These are phyloP conservation scores for Proisotoma minuta DNA, from an alignment of 2,888 invertebrate genomes.

Conservation along the genomic window DNA sequence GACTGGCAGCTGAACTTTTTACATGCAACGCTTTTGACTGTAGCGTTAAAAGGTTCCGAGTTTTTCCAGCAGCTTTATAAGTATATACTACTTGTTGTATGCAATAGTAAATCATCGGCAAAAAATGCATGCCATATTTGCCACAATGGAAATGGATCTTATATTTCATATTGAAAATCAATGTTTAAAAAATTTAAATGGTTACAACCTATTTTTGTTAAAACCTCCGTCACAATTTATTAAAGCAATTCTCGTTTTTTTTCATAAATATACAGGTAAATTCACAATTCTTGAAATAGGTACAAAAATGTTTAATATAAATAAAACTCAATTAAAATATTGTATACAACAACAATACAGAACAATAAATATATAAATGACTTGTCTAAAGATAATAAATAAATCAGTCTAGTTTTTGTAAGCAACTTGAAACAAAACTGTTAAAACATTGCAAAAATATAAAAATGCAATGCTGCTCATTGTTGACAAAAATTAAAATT, in stretches of 20 bases:
- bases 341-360: background rate
- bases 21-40: too few species aligned
- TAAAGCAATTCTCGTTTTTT: background rate
- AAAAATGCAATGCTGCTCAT: background rate
- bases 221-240: background rate
- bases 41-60: too few species aligned
- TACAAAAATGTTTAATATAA: conserved; percentile 1
- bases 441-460: background rate
- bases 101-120: too few species aligned
- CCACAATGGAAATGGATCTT: too few species aligned
- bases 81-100: too few species aligned
- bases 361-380: background rate
- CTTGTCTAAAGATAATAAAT: background rate
- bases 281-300: conserved; percentile 2
- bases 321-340: background rate
- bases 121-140: too few species aligned
- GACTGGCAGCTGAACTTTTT: too few species aligned
- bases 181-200: too few species aligned
- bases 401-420: background rate
- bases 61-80: too few species aligned
- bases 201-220: too few species aligned
- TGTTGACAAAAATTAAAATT: background rate
- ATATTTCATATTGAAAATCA: too few species aligned
- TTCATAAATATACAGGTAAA: conserved; percentile 3
- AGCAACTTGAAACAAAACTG: background rate